Conservation (phyloP, 2,797 vertebrate species). For the Pelochelys cantorii region DNA sequence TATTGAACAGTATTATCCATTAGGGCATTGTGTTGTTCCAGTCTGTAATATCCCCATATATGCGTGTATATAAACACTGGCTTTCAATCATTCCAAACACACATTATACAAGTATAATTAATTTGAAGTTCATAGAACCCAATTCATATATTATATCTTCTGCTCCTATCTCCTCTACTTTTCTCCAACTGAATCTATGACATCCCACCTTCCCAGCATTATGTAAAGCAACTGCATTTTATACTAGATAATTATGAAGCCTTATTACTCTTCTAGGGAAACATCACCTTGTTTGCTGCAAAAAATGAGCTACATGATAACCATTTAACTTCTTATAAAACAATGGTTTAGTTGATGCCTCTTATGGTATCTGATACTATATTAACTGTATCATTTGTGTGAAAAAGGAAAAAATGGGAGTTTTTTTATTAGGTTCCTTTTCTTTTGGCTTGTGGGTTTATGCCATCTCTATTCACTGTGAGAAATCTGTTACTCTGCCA, state of each 20-base stretch:
- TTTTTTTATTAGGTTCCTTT: not conserved
- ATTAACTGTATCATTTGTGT: not conserved
- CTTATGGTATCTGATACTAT: not conserved
- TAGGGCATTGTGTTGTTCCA: not conserved
- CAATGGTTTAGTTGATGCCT: not conserved
- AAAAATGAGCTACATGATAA: not conserved
- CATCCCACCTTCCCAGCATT: slow-evolving; percentile 27
- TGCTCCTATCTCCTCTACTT: not conserved
- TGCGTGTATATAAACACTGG: not conserved
- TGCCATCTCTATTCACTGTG: not conserved
- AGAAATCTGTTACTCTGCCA: not conserved
- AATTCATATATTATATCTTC: not conserved
- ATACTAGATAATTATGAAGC: slow-evolving; percentile 18
- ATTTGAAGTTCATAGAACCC: not conserved
- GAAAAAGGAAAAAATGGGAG: not conserved
- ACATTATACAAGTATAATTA: not conserved
- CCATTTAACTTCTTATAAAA: not conserved
- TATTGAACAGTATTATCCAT: not conserved
- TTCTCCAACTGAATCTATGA: not conserved
- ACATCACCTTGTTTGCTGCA: not conserved
- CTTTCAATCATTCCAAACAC: not conserved
- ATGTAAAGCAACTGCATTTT: not conserved
- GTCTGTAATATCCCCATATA: not conserved
- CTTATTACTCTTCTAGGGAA: not conserved
- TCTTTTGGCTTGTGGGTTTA: not conserved